Conservation (phyloP, 2,113 vertebrate species). For the Oxyura jamaicensis region DNA sequence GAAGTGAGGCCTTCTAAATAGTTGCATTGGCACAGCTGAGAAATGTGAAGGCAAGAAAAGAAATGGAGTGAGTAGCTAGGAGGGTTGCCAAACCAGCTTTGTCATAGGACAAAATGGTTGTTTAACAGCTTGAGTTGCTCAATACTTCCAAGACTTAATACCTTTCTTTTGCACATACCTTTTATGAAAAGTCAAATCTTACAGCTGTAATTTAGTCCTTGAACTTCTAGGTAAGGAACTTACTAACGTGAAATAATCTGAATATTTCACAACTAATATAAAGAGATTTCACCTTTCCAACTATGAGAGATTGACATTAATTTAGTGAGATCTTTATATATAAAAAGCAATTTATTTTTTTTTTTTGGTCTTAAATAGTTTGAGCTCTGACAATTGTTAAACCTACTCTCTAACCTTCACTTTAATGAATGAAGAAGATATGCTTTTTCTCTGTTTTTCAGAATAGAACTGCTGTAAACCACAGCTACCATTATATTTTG, state of each 20-base stretch:
- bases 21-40: background rate
- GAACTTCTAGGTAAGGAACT: background rate
- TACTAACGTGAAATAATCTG: background rate
- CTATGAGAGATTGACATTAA: background rate
- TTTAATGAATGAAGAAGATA: background rate
- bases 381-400: background rate
- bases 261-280: background rate
- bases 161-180: background rate
- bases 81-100: background rate
- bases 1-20: background rate
- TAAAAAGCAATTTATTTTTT: too few relatives aligned
- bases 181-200: background rate
- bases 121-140: background rate
- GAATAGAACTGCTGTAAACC: background rate
- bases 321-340: background rate
- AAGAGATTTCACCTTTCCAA: background rate
- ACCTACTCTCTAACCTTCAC: background rate
- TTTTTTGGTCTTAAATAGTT: background rate
- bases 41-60: background rate
- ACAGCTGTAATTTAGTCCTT: background rate
- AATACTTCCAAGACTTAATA: background rate
- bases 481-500: background rate
- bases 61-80: background rate
- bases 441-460: background rate
- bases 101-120: background rate